These are phyloP conservation scores for Vanessa tameamea DNA, from an alignment of 1,140 invertebrate genomes.

Conservation along the genomic window DNA sequence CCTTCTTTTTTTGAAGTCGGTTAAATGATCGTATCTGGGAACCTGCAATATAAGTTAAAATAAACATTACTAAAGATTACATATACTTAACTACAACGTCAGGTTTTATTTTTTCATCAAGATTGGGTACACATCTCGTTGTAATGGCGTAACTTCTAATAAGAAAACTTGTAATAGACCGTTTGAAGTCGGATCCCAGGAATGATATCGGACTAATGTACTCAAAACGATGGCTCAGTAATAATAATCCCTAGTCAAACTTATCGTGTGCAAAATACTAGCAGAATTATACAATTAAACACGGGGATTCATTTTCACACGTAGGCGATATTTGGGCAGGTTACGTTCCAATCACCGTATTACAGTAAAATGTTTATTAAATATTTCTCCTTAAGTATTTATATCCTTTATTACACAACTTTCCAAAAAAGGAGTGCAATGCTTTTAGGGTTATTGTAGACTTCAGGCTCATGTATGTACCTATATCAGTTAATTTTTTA, in stretches of 20 bases:
- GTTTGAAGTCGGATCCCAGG: conserved; percentile 63
- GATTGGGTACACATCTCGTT: conserved; percentile 54
- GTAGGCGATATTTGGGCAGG: too few species aligned
- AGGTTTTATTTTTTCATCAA: conserved; percentile 61
- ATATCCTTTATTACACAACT: too few species aligned
- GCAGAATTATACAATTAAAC: too few species aligned
- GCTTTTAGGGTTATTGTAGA: too few species aligned
- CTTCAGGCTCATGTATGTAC: too few species aligned
- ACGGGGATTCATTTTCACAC: too few species aligned
- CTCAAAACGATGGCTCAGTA: conserved; percentile 47
- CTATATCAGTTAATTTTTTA: too few species aligned
- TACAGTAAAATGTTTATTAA: too few species aligned
- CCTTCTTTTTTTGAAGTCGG: too few species aligned
- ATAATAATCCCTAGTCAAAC: conserved; percentile 27
- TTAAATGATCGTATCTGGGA: too few species aligned
- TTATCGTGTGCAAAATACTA: neutral
- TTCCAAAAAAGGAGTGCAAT: too few species aligned
- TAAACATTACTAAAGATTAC: neutral
- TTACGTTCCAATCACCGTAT: neutral
- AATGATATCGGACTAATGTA: conserved; percentile 68
- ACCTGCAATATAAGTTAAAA: neutral
- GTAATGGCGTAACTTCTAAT: conserved; percentile 77
- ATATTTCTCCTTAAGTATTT: too few species aligned
- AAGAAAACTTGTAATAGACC: conserved; percentile 78
- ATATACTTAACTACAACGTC: neutral